Evolutionary conservation across 2,888 invertebrate species (phyloP), one percentile per base, ranked within the genome.

Genomic region (Augochlorella aurata): DNA sequence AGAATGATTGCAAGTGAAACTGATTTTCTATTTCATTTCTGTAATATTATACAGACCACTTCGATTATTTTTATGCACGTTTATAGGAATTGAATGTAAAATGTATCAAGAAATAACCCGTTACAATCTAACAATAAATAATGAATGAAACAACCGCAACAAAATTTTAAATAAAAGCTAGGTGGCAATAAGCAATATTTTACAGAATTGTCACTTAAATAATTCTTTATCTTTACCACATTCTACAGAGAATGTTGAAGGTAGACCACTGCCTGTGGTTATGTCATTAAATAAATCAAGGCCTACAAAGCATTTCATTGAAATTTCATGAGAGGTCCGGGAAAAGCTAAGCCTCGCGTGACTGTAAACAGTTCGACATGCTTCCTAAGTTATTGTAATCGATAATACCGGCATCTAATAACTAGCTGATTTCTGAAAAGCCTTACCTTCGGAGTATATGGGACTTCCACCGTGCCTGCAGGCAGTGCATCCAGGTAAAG

Each of bases 381-480:
- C 44, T 52, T 9, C 3, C 29, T 10, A 52, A 16, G 24, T 49
- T 74, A 21, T 61, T 66, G 18, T 24, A 58, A 18, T 29, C 29
- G 24, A 58, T 47, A 49, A 49, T 29, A 45, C 38, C 58, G 58
- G 69, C 69, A 29, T 50, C 47, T 54, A 61, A 49, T 66, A 69
- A 52, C 50, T 52, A 45, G n/a, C 14, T 61, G 58, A 72, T 67
- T 58, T 72, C 38, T 52, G 44, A 50, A 38, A 63, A 49, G 7
- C 16, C 87, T 91, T 86, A 90, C 92, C 92, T 78, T 92, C 92
- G 9, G 92, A 91, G 81, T 93, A 93, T 84, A 92, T 90, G 18
- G 92, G 92, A 88, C 92, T 93, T 74, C 89, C 89, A 74, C 92
- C 91, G 83, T 92, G 91, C 86, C 92, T 89, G 87, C 92, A 93